Evolutionary conservation across 2,888 invertebrate genomes (phyloP).

Genomic region (Drosophila kuntzei): DNA sequence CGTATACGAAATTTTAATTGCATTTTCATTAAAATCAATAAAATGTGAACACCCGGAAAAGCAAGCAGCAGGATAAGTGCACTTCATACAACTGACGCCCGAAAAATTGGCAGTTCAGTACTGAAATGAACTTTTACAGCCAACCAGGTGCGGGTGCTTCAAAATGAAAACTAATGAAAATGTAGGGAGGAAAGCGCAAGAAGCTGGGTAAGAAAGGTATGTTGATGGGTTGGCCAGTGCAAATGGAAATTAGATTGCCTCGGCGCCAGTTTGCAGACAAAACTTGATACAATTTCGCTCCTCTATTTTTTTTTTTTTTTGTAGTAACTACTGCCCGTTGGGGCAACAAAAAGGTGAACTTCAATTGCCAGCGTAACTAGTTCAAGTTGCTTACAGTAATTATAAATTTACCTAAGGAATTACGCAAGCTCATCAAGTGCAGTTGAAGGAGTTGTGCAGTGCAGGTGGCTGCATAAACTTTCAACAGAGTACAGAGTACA

Average conservation of each 20-base stretch:
- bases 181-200: slow-evolving; percentile 27
- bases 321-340: slow-evolving; percentile 29
- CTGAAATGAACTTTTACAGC: slow-evolving; percentile 69
- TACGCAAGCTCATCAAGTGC: slow-evolving; percentile 59
- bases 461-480: slow-evolving; percentile 45
- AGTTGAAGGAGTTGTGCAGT: slow-evolving; percentile 36
- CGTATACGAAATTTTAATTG: slow-evolving; percentile 71
- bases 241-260: slow-evolving; percentile 80
- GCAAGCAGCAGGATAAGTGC: slow-evolving; percentile 23
- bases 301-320: slow-evolving; percentile 6
- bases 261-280: slow-evolving; percentile 62
- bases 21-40: slow-evolving; percentile 78
- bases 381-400: slow-evolving; percentile 80
- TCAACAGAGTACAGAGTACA: slow-evolving; percentile 17
- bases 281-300: slow-evolving; percentile 70
- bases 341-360: slow-evolving; percentile 44
- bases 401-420: slow-evolving; percentile 81
- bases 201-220: neutral
- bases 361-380: slow-evolving; percentile 69
- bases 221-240: slow-evolving; percentile 31
- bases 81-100: slow-evolving; percentile 40
- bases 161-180: slow-evolving; percentile 75
- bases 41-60: slow-evolving; percentile 22
- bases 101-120: slow-evolving; percentile 77
- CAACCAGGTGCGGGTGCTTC: slow-evolving; percentile 59